These are phyloP conservation scores for Drosophila meridiana DNA, from an alignment of 2,888 invertebrate genomes.

Conservation along the genomic window DNA sequence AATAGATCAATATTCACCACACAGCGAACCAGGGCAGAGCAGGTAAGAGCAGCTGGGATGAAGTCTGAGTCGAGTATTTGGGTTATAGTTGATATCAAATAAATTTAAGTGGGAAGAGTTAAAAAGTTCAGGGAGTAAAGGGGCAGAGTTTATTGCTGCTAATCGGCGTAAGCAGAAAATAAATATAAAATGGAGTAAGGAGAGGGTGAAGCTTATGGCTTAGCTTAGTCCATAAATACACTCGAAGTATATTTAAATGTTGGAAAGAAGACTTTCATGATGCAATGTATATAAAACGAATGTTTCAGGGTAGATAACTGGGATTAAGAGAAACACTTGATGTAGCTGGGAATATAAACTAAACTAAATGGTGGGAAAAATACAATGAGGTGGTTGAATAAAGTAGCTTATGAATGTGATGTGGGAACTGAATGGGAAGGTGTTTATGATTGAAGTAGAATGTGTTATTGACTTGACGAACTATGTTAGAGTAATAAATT, in stretches of 20 bases:
- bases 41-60: not conserved
- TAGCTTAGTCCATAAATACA: not conserved
- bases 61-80: not conserved
- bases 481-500: too few species aligned
- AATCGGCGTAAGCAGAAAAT: not conserved
- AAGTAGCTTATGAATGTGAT: not conserved
- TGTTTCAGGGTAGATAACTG: not conserved
- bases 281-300: not conserved
- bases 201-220: not conserved
- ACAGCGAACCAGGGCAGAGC: not conserved
- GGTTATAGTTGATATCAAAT: not conserved
- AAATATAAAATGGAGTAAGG: not conserved
- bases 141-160: not conserved
- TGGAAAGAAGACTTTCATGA: not conserved
- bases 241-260: not conserved
- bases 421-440: not conserved
- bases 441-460: not conserved
- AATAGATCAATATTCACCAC: constrained; percentile 59
- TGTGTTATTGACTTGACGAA: not conserved
- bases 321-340: not conserved
- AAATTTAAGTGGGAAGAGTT: not conserved
- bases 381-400: not conserved
- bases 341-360: not conserved
- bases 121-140: not conserved
- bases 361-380: not conserved